A percentile compares a stretch with the other conserved stretches of the same genome.
These are phyloP conservation scores for Quadriops clusia DNA, from an alignment of 2,888 invertebrate genomes.

Conservation along the genomic window DNA sequence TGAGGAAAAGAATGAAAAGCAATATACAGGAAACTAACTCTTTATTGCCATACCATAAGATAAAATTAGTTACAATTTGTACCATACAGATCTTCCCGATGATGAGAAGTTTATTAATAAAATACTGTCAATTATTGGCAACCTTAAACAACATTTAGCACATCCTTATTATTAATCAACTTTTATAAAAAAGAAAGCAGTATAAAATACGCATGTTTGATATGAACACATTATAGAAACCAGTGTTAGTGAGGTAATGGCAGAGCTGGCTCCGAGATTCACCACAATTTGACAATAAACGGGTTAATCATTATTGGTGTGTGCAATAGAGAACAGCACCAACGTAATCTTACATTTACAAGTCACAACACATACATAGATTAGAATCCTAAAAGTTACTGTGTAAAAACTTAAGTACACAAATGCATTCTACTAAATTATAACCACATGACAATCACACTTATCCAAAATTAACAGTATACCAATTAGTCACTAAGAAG, in stretches of 20 bases:
- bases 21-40: slow-evolving; percentile 33
- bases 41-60: slow-evolving; percentile 37
- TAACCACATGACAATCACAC: too few relatives aligned
- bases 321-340: neutral
- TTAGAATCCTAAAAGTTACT: slow-evolving; percentile 12
- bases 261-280: slow-evolving; percentile 32
- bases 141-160: slow-evolving; percentile 7
- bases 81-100: slow-evolving; percentile 25
- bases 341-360: slow-evolving; percentile 17
- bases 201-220: slow-evolving; percentile 28
- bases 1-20: slow-evolving; percentile 7
- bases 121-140: slow-evolving; percentile 26
- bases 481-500: slow-evolving; percentile 1
- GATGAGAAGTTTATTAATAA: slow-evolving; percentile 15
- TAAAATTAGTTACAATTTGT: slow-evolving; percentile 31
- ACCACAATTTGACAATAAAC: slow-evolving; percentile 28
- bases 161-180: neutral
- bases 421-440: slow-evolving; percentile 27
- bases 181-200: slow-evolving; percentile 25
- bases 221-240: slow-evolving; percentile 30
- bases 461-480: neutral
- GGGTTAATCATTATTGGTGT: slow-evolving; percentile 17
- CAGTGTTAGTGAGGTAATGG: slow-evolving; percentile 31
- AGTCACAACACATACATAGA: slow-evolving; percentile 16
- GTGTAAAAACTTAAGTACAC: slow-evolving; percentile 28